Evolutionary conservation across 2,797 vertebrate genomes (phyloP).

Genomic region (Gymnopithys bicolor): DNA sequence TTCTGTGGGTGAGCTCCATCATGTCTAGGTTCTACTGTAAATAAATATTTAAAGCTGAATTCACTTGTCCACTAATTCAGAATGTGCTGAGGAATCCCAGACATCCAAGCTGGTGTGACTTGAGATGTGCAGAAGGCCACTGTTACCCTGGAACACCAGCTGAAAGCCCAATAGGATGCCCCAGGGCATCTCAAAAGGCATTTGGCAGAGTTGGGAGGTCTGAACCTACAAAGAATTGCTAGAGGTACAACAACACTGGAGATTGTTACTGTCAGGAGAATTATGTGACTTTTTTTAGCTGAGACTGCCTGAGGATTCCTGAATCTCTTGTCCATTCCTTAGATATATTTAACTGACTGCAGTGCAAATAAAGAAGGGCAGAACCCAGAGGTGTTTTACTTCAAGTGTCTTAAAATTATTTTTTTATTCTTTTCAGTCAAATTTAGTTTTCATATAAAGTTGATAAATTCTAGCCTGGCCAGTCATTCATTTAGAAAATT

Average conservation of each 20-base stretch:
- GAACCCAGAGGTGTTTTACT: neutral
- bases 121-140: neutral
- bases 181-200: neutral
- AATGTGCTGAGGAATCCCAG: neutral
- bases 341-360: neutral
- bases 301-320: neutral
- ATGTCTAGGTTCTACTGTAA: neutral
- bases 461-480: neutral
- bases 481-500: neutral
- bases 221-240: neutral
- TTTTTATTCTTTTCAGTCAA: neutral
- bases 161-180: neutral
- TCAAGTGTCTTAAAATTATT: neutral
- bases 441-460: neutral
- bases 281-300: neutral
- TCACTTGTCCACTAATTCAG: neutral
- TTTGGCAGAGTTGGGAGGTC: neutral
- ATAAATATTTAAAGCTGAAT: neutral
- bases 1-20: neutral
- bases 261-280: neutral
- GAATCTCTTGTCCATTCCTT: neutral
- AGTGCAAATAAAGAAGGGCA: neutral
- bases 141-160: neutral
- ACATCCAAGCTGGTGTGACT: fast-evolving
- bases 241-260: neutral